Evolutionary conservation across 2,888 invertebrate species (phyloP), one percentile per base, ranked within the genome.

Genomic region (Drosophila meridiana): DNA sequence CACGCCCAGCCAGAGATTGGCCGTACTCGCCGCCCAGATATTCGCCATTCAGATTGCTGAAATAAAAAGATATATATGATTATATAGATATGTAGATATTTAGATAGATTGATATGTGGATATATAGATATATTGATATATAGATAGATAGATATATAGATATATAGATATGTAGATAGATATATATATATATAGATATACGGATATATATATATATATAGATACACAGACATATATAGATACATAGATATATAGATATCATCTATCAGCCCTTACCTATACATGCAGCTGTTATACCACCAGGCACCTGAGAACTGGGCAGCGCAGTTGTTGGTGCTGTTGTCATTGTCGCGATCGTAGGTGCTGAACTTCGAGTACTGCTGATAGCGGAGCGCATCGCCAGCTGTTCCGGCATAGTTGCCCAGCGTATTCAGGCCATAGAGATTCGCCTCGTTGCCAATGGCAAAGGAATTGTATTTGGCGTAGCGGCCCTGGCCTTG

Each of bases 221-320:
- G 13, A 3, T 13, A 8, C 1, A 20, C 20, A 20, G 20, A 20
- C 2, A 8, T 9, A 5, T n/a, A 30, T 55, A n/a, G 13, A 3
- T 13, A 8, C 1, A 20, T 20, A 20, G 13, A 3, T 13, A 8
- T 20, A 20, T 20, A 20, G 20, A 1, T 36, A 0, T 7, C 2
- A 3, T 1, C 28, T 2, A 6, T 28, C 1, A 2, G 13, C 2
- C 1, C 66, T 72, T 80, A 95, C 95, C 95, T 95, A 78, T 94
- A 94, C 78, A 95, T 95, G 81, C 96, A 96, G 48, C 94, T 94
- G 81, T 95, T 95, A 89, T 96, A 96, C 96, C 96, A 96, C 96
- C 96, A 96, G 2, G 95, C 96, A 0, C 96, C 96, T 1, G 94
- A 94, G 81, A 95, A 96, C 56, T 95, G 94, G 32, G 93, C 91